Evolutionary conservation across 2,113 vertebrate genomes (phyloP).

Genomic region (Melanocharis versteri): DNA sequence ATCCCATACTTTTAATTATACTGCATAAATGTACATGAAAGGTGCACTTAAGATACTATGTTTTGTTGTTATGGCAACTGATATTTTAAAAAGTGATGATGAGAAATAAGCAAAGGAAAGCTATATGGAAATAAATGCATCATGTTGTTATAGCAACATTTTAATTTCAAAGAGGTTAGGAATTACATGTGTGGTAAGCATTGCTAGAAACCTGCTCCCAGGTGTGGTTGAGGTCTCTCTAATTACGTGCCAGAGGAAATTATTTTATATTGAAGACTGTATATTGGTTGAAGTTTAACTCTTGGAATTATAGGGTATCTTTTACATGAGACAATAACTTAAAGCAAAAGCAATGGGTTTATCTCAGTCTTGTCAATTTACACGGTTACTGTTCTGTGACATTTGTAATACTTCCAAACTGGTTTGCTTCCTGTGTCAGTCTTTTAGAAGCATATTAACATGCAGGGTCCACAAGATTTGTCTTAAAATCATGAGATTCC

Average conservation of each 20-base stretch:
- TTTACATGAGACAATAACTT: background rate
- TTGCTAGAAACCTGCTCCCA: background rate
- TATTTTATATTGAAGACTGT: background rate
- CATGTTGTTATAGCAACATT: background rate
- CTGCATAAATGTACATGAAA: background rate
- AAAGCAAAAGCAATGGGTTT: background rate
- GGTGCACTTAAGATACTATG: background rate
- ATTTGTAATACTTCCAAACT: background rate
- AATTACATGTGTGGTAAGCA: background rate
- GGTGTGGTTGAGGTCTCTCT: background rate
- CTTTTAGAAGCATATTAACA: background rate
- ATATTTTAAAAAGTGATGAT: background rate
- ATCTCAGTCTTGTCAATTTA: background rate
- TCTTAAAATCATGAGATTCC: background rate
- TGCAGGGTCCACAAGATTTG: background rate
- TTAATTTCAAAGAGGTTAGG: background rate
- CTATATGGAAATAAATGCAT: background rate
- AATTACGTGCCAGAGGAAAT: background rate
- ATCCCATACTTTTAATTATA: background rate
- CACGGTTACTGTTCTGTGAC: background rate
- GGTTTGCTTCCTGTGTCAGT: background rate
- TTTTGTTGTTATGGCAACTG: conserved; percentile 51
- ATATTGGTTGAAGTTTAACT: background rate
- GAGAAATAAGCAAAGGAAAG: conserved; percentile 5
- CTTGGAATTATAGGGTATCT: background rate